These are phyloP conservation scores for Nycticryphes semicollaris DNA, from an alignment of 2,113 vertebrate species.

Conservation along the genomic window DNA sequence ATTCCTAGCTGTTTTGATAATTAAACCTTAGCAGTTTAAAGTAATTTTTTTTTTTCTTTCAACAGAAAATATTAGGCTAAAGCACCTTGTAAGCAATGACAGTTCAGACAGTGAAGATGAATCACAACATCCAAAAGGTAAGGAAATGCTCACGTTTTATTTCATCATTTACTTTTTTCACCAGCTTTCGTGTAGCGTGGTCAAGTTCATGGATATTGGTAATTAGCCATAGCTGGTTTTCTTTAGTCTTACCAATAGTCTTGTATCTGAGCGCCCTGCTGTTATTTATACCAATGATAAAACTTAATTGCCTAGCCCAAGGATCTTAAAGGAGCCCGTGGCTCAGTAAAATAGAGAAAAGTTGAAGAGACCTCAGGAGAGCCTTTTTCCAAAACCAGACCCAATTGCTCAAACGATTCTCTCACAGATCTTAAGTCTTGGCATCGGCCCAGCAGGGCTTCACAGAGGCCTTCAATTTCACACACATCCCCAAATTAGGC, in stretches of 20 bases:
- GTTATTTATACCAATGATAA: not conserved
- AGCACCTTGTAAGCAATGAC: constrained; percentile 90
- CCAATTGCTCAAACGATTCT: not conserved
- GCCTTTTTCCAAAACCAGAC: too few species aligned
- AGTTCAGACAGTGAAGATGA: constrained; percentile 90
- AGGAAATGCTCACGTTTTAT: not conserved
- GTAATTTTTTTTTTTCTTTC: constrained; percentile 14
- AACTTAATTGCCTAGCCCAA: not conserved
- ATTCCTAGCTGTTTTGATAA: not conserved
- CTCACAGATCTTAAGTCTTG: not conserved
- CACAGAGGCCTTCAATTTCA: not conserved
- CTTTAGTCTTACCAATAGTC: not conserved
- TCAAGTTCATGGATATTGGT: not conserved
- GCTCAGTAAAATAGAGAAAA: not conserved
- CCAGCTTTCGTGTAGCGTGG: not conserved
- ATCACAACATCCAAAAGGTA: constrained; percentile 84
- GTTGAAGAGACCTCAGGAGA: not conserved
- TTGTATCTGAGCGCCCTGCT: not conserved
- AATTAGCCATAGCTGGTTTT: not conserved
- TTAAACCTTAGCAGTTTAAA: not conserved
- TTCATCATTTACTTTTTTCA: not conserved
- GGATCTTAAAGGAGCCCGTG: not conserved
- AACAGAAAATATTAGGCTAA: constrained; percentile 90
- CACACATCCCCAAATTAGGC: not conserved
- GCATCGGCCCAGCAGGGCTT: not conserved